Percentiles rank a stretch among this genome's conserved stretches.
These are phyloP conservation scores for Nothobranchius kuhntae DNA, from an alignment of 2,113 vertebrate species.

Conservation along the genomic window DNA sequence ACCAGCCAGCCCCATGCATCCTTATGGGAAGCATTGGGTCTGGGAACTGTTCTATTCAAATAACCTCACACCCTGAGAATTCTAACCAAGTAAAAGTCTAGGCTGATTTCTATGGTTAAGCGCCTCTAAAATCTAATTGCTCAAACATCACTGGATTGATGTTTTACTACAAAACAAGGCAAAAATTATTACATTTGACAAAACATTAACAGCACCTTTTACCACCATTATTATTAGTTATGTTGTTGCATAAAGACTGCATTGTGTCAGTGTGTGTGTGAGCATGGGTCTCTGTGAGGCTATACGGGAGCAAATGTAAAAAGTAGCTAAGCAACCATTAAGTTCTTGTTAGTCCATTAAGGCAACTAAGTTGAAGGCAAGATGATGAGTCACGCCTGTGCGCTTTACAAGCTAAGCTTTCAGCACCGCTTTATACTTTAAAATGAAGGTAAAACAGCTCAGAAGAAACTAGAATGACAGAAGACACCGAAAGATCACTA, in stretches of 20 bases:
- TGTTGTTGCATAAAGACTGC: too few species aligned
- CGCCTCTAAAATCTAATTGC: too few species aligned
- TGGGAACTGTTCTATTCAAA: too few species aligned
- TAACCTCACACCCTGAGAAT: too few species aligned
- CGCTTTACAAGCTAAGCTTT: conserved; percentile 39
- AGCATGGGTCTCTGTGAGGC: not conserved
- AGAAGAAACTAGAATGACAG: not conserved
- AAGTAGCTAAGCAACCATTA: conserved; percentile 7
- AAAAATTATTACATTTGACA: not conserved
- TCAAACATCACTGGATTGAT: too few species aligned
- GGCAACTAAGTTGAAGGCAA: conserved; percentile 23
- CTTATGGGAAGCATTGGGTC: too few species aligned
- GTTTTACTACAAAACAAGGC: too few species aligned
- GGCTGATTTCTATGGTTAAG: too few species aligned
- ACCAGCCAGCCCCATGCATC: too few species aligned
- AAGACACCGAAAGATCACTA: not conserved
- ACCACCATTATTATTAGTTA: not conserved
- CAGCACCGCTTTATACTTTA: not conserved
- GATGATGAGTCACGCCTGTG: conserved; percentile 13
- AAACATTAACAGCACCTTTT: not conserved
- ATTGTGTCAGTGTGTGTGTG: too few species aligned
- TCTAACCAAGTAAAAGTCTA: too few species aligned
- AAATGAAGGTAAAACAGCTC: conserved; percentile 1
- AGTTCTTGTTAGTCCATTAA: conserved; percentile 38
- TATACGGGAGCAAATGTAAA: not conserved